Base-by-base conservation (phyloP, 2,888 invertebrate species). In the Miltochrista miniata region DNA sequence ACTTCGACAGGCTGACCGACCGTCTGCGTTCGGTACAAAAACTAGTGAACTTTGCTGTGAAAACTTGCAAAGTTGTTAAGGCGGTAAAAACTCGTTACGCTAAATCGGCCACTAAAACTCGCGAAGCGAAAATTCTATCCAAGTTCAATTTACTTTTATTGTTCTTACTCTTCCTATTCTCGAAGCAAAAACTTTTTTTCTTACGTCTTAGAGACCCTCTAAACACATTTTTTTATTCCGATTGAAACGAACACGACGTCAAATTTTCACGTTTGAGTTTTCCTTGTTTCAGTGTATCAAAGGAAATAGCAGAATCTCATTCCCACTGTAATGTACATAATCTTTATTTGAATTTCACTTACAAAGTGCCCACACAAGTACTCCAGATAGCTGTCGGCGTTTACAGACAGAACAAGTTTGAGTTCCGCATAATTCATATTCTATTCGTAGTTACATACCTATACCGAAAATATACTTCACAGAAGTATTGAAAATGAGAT, bases 91-190 rank as follows among this genome's bases (percentile, higher is more conserved):
- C 89, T 90, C 87, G 88, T 90, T 89, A 87, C 86, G 82, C 78
- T 79, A 87, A 90, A 89, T 89, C 87, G 89, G 76, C 87, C 85
- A 86, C 88, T 89, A 89, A 90, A 90, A 88, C 87, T 87, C 84
- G 81, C 83, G 85, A 88, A 88, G 90, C 87, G 88, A 87, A 87
- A 89, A 89, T 90, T 90, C 88, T 89, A 90, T 90, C 87, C 83
- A 81, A 87, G 80, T 90, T 90, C 89, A 89, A 90, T 90, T 90
- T 89, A 87, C 87, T 89, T 90, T 90, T 89, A 89, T 87, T 90
- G 89, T 89, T 87, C 80, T 81, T 85, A 79, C 80, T 81, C 80
- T 82, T 86, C 83, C 80, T 81, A 83, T 85, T 76, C 81, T 80
- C 72, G 75, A 70, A 72, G 74, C 68, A 66, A 81, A 87, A 79